Evolutionary conservation across 2,888 invertebrate genomes (phyloP), one percentile per base, ranked within the genome.

Genomic region (Hirtodrosophila histrioides): DNA sequence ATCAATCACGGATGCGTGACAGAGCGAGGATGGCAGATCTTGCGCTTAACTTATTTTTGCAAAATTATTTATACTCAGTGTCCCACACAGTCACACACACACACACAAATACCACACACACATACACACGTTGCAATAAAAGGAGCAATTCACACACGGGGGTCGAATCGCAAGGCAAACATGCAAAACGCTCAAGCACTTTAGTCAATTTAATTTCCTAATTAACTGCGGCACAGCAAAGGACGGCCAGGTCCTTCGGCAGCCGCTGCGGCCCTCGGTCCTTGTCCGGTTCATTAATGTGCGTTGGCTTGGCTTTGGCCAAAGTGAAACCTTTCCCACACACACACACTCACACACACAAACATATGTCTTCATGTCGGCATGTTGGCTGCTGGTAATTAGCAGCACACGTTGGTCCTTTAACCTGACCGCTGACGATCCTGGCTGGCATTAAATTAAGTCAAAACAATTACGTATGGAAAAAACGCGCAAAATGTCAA

Each of bases 171-270:
- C 50, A 57, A 51, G 45, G 55, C 74, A 84, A 86, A 85, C 85
- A 79, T 64, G 76, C 81, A 73, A 81, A 86, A 77, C 79, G 84
- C 67, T 81, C 74, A 75, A 74, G 77, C 87, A 87, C 81, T 86
- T 88, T 86, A 78, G 66, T 88, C 88, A 88, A 88, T 88, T 88
- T 83, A 87, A 88, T 88, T 88, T 86, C 81, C 88, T 88, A 88
- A 88, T 88, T 88, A 87, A 86, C 78, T 86, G 72, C 75, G 69
- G 69, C 72, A 55, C 54, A 58, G 73, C 64, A 61, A 60, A 66
- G 44, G 31, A 31, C 55, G 53, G 29, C 55, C 40, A 37, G 49
- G 51, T 69, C 73, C 74, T 67, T 51, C 7, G 9, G 9, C 61
- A 49, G 11, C 31, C 7, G 46, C 39, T 39, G 7, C 12, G 17